Percentiles rank a stretch among this genome's conserved stretches.
Evolutionary conservation across 1,140 invertebrate genomes (phyloP).

Genomic region (Leptinotarsa texana): DNA sequence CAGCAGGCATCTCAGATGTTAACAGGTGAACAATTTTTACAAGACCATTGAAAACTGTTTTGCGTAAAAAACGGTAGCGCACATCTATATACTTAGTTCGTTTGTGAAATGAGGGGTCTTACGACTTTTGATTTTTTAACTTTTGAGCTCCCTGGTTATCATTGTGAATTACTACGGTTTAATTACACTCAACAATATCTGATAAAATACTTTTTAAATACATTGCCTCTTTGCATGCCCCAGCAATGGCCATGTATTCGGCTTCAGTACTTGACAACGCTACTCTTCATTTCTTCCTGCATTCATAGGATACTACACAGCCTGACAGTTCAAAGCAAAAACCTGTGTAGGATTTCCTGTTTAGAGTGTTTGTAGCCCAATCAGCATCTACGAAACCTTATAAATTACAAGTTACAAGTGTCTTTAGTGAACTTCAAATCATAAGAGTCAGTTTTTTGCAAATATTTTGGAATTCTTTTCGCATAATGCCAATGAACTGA

Average conservation of each 20-base stretch:
- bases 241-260: too few species aligned
- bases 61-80: background rate
- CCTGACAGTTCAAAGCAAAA: background rate
- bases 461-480: slow-evolving; percentile 55
- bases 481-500: slow-evolving; percentile 54
- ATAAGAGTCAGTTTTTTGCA: slow-evolving; percentile 35
- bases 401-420: slow-evolving; percentile 27
- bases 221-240: background rate
- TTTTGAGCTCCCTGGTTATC: background rate
- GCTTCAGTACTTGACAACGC: background rate
- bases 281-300: background rate
- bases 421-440: background rate
- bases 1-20: background rate
- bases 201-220: too few species aligned
- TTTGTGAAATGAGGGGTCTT: background rate
- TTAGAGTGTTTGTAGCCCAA: background rate
- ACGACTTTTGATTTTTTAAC: too few species aligned
- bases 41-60: background rate
- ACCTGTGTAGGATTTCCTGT: background rate
- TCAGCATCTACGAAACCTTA: background rate
- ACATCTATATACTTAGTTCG: background rate
- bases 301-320: background rate
- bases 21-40: background rate
- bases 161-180: background rate
- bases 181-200: background rate